These are phyloP conservation scores for Oreotrochilus melanogaster DNA, from an alignment of 2,113 vertebrate species.

Conservation along the genomic window DNA sequence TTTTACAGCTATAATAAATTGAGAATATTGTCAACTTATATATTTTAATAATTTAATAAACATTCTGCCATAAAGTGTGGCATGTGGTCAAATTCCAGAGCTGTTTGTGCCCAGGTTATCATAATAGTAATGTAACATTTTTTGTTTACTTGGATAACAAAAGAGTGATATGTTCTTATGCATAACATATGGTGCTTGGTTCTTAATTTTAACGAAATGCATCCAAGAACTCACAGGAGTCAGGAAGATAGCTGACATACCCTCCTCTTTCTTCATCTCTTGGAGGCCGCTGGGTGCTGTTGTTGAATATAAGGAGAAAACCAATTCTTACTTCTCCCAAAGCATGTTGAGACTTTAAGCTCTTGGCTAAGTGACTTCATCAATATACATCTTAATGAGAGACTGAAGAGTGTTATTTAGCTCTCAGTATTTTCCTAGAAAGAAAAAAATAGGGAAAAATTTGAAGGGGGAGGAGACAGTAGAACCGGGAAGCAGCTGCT, in stretches of 20 bases:
- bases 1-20: slow-evolving; percentile 76
- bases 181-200: background rate
- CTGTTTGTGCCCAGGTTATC: slow-evolving; percentile 41
- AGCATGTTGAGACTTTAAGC: slow-evolving; percentile 2
- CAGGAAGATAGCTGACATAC: slow-evolving; percentile 17
- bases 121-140: slow-evolving; percentile 34
- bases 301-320: background rate
- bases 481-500: background rate
- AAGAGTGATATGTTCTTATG: slow-evolving; percentile 47
- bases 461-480: background rate
- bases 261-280: slow-evolving; percentile 3
- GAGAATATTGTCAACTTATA: slow-evolving; percentile 69
- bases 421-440: background rate
- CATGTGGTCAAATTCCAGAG: slow-evolving; percentile 48
- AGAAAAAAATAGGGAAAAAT: background rate
- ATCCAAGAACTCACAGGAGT: slow-evolving; percentile 27
- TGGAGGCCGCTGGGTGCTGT: background rate
- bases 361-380: slow-evolving; percentile 13
- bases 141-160: slow-evolving; percentile 64
- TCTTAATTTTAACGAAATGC: slow-evolving; percentile 72
- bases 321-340: background rate
- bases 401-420: background rate
- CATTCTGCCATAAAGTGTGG: slow-evolving; percentile 48
- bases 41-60: slow-evolving; percentile 81
- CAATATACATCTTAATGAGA: background rate